phyloP scores from a whole-genome alignment of 2,888 invertebrate genomes.

The Xylocampa areola region DNA sequence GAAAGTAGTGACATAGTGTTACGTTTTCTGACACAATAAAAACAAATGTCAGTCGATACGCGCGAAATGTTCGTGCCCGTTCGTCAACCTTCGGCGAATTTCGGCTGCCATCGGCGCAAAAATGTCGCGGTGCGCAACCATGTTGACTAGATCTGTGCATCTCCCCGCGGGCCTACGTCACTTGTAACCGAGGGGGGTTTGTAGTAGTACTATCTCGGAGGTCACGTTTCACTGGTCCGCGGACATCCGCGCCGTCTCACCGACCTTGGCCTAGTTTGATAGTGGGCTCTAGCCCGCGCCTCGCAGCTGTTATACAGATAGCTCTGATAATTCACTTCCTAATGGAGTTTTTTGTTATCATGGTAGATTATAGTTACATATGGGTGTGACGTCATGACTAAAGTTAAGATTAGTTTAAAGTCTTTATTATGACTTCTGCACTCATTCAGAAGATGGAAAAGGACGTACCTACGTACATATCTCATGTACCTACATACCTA shows the following conservation, averaged over 20 bases:
- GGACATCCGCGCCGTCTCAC: constrained; percentile 62
- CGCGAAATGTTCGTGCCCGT: constrained; percentile 38
- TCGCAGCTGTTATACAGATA: constrained; percentile 70
- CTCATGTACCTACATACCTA: background rate
- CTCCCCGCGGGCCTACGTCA: constrained; percentile 54
- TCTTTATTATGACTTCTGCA: constrained; percentile 2
- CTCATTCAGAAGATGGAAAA: background rate
- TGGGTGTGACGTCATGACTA: constrained; percentile 26
- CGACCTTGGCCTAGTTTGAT: constrained; percentile 85
- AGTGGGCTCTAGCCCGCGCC: constrained; percentile 66
- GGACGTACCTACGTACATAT: background rate
- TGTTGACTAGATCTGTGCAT: constrained; percentile 60
- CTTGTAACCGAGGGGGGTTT: constrained; percentile 54
- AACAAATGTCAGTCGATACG: constrained; percentile 59
- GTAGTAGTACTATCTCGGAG: constrained; percentile 65
- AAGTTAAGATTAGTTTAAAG: constrained; percentile 3
- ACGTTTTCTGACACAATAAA: constrained; percentile 41
- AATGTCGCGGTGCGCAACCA: constrained; percentile 60
- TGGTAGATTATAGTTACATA: constrained; percentile 30
- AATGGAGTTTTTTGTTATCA: constrained; percentile 62
- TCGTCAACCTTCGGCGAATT: constrained; percentile 72
- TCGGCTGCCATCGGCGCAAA: constrained; percentile 68
- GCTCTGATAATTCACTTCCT: constrained; percentile 78
- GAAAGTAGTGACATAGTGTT: constrained; percentile 48
- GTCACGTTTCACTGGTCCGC: constrained; percentile 68